Base-by-base conservation (phyloP, 2,888 invertebrate species). In the Dilophus febrilis region DNA sequence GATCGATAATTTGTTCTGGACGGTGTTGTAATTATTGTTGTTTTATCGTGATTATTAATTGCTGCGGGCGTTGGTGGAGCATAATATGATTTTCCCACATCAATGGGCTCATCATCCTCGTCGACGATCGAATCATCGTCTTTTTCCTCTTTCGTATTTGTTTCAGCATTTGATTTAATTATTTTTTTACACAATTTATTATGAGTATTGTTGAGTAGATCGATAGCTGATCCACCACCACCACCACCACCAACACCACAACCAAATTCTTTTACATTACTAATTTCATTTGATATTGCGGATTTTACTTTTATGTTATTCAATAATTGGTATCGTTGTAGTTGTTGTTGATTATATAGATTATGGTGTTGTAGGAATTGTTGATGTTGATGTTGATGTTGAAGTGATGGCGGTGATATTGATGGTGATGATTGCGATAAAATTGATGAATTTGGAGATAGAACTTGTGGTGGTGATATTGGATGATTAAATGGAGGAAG, bases 61-160 rank as follows among this genome's bases (percentile, higher is more conserved):
- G 43, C n/a, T n/a, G 55, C 46, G 14, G 57, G 64, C 39, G 76
- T 74, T 17, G 78, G 8, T 22, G 22, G 77, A 37, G 76, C 74
- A 58, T 78, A 81, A 3, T 80, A 80, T 0, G 80, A 80, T 50
- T 75, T 77, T 0, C 80, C 80, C 18, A 80, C 80, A 52, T 79
- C 80, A 49, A 79, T 79, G 41, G 74, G 74, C 51, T 78, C 78
- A 43, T 79, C 78, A 35, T 77, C 77, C 1, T 76, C 75, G 45
- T 71, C 71, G 42, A 72, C 74, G 11, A 73, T 71, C 11, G 77
- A 78, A 53, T 72, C 74, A 14, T 70, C 70, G 54, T 73, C 72
- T 1, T 71, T 68, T 45, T 71, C 71, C 0, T 68, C 66, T 52
- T 72, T 72, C 39, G 61, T 50, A 47, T 60, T 22, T 22, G 8